phyloP scores from a whole-genome alignment of 2,113 vertebrate species.

The Ammodytes marinus region DNA sequence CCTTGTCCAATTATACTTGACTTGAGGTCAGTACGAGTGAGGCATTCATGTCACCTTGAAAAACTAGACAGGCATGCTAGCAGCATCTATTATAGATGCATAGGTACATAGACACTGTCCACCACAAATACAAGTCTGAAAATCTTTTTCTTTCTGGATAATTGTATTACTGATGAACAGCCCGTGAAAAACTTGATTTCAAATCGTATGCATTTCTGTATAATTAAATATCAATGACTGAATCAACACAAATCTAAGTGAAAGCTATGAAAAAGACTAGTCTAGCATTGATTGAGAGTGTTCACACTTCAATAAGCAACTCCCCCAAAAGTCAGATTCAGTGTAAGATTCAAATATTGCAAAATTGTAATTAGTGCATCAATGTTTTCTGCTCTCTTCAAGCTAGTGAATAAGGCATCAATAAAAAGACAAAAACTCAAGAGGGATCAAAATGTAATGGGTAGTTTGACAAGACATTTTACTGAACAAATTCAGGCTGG shows the following conservation, averaged over 20 bases:
- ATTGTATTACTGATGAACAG: not conserved
- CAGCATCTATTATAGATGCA: slow-evolving; percentile 8
- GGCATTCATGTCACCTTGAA: slow-evolving; percentile 56
- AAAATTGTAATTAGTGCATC: not conserved
- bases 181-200: not conserved
- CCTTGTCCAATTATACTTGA: slow-evolving; percentile 67
- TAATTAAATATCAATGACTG: not conserved
- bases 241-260: not conserved
- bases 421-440: not conserved
- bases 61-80: slow-evolving; percentile 2
- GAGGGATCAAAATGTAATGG: not conserved
- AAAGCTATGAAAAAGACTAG: not conserved
- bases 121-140: not conserved
- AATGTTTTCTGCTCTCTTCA: not conserved
- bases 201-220: not conserved
- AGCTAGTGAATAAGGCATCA: not conserved
- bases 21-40: slow-evolving; percentile 54
- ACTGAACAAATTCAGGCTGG: too few relatives aligned
- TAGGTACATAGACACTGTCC: not conserved
- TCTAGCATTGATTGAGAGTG: not conserved
- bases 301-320: not conserved
- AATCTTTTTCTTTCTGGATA: not conserved
- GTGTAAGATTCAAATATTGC: not conserved
- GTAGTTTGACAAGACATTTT: too few relatives aligned
- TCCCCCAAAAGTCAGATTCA: not conserved